These are phyloP conservation scores for Strigops habroptila DNA, from an alignment of 2,113 vertebrate genomes.

Conservation along the genomic window DNA sequence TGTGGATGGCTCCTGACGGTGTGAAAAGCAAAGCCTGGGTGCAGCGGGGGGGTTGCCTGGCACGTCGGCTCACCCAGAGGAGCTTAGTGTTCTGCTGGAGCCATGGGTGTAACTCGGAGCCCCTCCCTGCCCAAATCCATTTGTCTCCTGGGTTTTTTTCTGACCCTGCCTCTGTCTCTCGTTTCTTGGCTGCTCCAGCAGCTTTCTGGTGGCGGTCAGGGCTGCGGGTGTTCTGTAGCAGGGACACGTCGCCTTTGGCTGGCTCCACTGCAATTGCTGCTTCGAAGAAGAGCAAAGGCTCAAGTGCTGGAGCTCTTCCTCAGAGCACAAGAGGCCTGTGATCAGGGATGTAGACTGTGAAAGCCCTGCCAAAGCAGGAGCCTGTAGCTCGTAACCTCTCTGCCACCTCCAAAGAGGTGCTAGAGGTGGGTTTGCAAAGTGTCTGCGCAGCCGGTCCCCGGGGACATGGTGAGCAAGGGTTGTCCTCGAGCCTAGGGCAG, in stretches of 20 bases:
- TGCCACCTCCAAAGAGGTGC: rapidly evolving
- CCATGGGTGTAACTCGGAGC: background rate
- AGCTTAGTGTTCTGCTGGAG: background rate
- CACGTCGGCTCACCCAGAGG: background rate
- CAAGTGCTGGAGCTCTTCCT: background rate
- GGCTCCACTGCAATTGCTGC: background rate
- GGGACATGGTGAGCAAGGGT: rapidly evolving
- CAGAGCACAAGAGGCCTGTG: rapidly evolving
- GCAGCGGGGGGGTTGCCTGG: background rate
- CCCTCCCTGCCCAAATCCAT: background rate
- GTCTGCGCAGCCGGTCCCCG: rapidly evolving
- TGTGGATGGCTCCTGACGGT: background rate
- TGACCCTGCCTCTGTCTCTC: background rate
- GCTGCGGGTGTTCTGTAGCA: background rate
- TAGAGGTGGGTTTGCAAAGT: background rate
- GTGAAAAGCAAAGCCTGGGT: background rate
- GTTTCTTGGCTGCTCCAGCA: background rate
- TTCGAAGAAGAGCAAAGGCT: background rate
- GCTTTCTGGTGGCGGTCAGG: background rate
- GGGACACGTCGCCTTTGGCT: background rate
- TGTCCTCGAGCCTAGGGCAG: background rate
- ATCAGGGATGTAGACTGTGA: background rate
- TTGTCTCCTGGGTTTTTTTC: background rate
- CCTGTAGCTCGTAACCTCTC: background rate
- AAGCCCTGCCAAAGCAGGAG: background rate